These are phyloP conservation scores for Poeciliopsis presidionis DNA, from an alignment of 2,797 vertebrate genomes.

Conservation along the genomic window DNA sequence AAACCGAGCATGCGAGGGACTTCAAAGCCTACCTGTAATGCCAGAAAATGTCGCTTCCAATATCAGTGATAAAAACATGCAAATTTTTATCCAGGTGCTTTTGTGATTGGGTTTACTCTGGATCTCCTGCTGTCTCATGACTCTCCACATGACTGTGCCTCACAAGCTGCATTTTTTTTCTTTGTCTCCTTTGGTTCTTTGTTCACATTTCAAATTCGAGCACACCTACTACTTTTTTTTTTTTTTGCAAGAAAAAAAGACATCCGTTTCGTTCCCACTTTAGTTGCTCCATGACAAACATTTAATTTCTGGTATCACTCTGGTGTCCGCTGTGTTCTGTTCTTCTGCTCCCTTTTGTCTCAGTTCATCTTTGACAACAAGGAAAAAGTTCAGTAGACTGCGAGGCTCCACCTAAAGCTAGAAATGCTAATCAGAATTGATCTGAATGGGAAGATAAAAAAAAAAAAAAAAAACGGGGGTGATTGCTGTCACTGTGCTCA, in stretches of 20 bases:
- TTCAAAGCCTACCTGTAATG: constrained; percentile 58
- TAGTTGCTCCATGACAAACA: constrained; percentile 42
- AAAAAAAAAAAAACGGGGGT: constrained; percentile 51
- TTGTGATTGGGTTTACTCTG: constrained; percentile 46
- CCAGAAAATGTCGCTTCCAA: constrained; percentile 71
- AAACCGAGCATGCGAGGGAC: constrained; percentile 43
- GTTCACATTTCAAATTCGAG: constrained; percentile 36
- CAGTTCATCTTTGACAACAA: constrained; percentile 63
- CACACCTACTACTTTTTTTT: constrained; percentile 9
- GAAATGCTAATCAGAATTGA: constrained; percentile 79
- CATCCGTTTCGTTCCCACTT: constrained; percentile 29
- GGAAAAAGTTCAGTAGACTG: constrained; percentile 61
- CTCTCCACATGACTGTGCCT: constrained; percentile 20
- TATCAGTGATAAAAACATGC: constrained; percentile 62
- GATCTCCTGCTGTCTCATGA: constrained; percentile 24
- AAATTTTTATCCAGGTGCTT: constrained; percentile 59
- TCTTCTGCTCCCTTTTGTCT: constrained; percentile 34
- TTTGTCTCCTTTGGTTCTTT: constrained; percentile 16
- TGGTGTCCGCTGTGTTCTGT: constrained; percentile 48
- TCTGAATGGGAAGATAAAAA: constrained; percentile 72
- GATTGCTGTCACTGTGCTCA: constrained; percentile 74
- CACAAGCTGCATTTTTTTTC: neutral
- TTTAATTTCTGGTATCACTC: constrained; percentile 51
- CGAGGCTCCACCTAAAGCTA: constrained; percentile 51
- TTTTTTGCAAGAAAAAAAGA: constrained; percentile 20